Conservation (phyloP, 2,797 vertebrate species). For the Pipistrellus kuhlii region DNA sequence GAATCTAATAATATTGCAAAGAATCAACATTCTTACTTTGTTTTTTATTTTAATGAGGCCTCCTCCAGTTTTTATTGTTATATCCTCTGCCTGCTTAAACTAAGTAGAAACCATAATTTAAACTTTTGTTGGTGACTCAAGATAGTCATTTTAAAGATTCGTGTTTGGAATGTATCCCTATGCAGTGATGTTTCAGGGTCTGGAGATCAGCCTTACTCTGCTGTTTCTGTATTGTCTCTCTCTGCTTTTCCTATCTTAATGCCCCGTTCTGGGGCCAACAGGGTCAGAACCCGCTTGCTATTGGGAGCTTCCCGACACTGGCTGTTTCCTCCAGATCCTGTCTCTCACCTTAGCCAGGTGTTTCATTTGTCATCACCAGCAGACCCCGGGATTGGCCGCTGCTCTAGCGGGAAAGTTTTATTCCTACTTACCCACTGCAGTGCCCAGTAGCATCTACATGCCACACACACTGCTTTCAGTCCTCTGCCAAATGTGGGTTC, state of each 20-base stretch:
- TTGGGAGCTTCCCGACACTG: neutral
- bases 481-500: neutral
- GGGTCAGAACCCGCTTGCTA: neutral
- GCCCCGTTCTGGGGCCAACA: neutral
- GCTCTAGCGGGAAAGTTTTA: neutral
- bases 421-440: neutral
- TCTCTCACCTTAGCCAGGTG: neutral
- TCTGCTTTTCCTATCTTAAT: neutral
- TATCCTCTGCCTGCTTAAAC: neutral
- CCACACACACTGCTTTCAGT: neutral
- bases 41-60: neutral
- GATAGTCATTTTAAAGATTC: neutral
- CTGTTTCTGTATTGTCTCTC: neutral
- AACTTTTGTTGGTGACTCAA: neutral
- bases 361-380: neutral
- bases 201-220: neutral
- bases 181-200: neutral
- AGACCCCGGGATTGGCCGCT: neutral
- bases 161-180: neutral
- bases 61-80: neutral
- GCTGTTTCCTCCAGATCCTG: neutral
- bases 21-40: slow-evolving; percentile 12
- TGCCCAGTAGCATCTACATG: neutral
- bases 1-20: neutral
- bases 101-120: slow-evolving; percentile 8